Percentiles rank a stretch among this genome's conserved stretches.
These are phyloP conservation scores for Willowsia nigromaculata DNA, from an alignment of 2,888 invertebrate species.

Conservation along the genomic window DNA sequence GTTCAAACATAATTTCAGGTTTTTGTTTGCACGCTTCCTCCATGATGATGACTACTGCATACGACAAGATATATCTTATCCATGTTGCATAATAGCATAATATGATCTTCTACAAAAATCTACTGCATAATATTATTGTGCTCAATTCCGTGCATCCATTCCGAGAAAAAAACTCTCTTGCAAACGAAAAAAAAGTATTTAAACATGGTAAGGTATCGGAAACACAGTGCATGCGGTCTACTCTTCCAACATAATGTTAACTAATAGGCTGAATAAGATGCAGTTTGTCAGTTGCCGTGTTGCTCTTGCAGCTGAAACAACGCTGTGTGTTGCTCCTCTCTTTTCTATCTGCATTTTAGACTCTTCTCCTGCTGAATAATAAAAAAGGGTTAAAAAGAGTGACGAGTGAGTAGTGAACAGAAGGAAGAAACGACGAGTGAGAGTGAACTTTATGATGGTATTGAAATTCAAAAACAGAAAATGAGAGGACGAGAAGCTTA, in stretches of 20 bases:
- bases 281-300: slow-evolving; percentile 13
- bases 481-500: background rate
- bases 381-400: background rate
- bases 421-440: too few relatives aligned
- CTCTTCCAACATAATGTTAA: background rate
- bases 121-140: too few relatives aligned
- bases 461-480: slow-evolving; percentile 52
- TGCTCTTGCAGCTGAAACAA: slow-evolving; percentile 9
- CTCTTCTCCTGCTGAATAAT: background rate
- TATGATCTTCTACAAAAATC: too few relatives aligned
- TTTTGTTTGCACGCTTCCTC: background rate
- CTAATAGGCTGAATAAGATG: background rate
- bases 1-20: background rate
- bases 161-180: slow-evolving; percentile 1
- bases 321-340: background rate
- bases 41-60: background rate
- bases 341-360: background rate
- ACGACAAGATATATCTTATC: background rate
- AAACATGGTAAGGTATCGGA: background rate
- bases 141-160: background rate
- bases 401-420: background rate
- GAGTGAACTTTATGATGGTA: slow-evolving; percentile 45
- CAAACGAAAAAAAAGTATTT: background rate
- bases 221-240: too few relatives aligned
- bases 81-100: background rate